Percentiles rank a stretch among this genome's conserved stretches.
Conservation (phyloP, 2,113 vertebrate species). For the Hippolais icterina region DNA sequence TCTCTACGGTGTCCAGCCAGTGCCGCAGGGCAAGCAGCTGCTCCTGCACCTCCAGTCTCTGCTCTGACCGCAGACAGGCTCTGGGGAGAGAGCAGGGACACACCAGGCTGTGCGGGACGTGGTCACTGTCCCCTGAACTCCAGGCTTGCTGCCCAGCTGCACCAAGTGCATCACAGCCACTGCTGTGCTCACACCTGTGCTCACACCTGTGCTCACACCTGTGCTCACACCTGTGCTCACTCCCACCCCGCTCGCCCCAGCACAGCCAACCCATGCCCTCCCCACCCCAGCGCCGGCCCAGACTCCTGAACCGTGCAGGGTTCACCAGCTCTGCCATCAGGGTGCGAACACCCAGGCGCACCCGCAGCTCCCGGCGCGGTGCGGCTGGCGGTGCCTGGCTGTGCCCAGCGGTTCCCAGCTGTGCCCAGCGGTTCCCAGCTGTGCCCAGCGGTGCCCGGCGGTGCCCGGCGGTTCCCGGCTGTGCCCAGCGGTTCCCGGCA, state of each 20-base stretch:
- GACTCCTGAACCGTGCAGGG: rapidly evolving
- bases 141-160: not conserved
- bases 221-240: no score
- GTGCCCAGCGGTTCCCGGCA: rapidly evolving
- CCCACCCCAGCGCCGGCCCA: not conserved
- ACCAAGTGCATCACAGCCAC: rapidly evolving
- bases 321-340: rapidly evolving
- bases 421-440: not conserved
- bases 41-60: conserved; percentile 76
- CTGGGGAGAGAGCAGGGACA: not conserved
- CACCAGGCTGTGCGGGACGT: rapidly evolving
- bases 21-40: conserved; percentile 79
- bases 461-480: no score
- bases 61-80: conserved; percentile 28
- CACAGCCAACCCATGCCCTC: not conserved
- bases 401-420: rapidly evolving
- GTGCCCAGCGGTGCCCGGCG: rapidly evolving
- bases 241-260: not conserved
- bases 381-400: rapidly evolving
- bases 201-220: rapidly evolving
- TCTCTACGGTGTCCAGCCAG: conserved; percentile 82
- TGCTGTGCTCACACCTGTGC: not conserved
- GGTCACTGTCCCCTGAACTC: no score
- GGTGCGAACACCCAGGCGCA: rapidly evolving
- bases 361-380: not conserved